These are phyloP conservation scores for Macropis europaea DNA, from an alignment of 2,888 invertebrate species.

Conservation along the genomic window DNA sequence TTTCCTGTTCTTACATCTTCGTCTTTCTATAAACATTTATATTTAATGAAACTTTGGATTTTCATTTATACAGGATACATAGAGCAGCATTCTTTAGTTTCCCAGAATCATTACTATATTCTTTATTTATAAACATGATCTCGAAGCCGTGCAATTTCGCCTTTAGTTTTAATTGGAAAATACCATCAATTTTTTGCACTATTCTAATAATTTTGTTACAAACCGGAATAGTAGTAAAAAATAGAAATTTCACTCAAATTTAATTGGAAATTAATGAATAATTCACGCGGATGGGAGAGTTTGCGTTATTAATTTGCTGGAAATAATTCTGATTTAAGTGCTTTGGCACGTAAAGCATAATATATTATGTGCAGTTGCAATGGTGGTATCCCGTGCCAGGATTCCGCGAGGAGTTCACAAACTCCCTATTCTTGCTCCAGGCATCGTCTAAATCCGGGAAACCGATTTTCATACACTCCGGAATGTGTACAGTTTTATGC, in stretches of 20 bases:
- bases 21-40: too few relatives aligned
- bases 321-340: constrained; percentile 25
- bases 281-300: background rate
- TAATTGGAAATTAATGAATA: background rate
- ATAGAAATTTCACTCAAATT: background rate
- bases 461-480: constrained; percentile 32
- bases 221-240: too few relatives aligned
- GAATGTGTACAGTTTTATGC: background rate
- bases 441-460: constrained; percentile 24
- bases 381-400: constrained; percentile 34
- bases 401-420: constrained; percentile 21
- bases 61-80: too few relatives aligned
- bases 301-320: constrained; percentile 23
- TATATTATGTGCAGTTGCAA: constrained; percentile 16
- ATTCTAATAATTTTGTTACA: background rate
- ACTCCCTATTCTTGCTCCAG: constrained; percentile 29
- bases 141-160: too few relatives aligned
- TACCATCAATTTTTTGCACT: too few relatives aligned
- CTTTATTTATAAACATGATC: too few relatives aligned
- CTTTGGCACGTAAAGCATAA: constrained; percentile 14
- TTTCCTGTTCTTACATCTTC: too few relatives aligned
- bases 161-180: too few relatives aligned
- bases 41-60: too few relatives aligned
- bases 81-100: too few relatives aligned
- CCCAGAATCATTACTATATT: too few relatives aligned